Evolutionary conservation across 2,888 invertebrate genomes (phyloP), one percentile per base, ranked within the genome.

Genomic region (Prosopocoilus inquinatus): DNA sequence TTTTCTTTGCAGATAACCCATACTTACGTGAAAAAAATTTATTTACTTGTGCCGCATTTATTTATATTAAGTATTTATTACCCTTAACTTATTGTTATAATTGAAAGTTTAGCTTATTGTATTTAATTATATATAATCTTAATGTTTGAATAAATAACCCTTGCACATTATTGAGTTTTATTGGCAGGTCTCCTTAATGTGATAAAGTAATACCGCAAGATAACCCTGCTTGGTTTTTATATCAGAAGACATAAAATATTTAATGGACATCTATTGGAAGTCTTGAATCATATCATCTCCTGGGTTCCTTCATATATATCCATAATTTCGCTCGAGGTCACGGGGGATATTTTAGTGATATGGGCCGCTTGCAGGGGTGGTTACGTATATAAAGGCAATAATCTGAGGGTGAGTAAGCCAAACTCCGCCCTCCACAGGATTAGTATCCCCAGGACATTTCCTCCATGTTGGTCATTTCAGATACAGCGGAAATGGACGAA

Each of bases 231-330:
- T 41, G 45, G 50, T 44, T 50, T 45, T 50, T 50, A 41, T 50
- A 50, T 55, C 54, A 50, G 51, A 52, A 35, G 56, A 47, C 52
- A 52, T 56, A 56, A 56, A 56, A 56, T 56, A 56, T 52, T 52
- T 56, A 56, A 56, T 56, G 52, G 56, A 52, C 52, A 52, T 48
- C 44, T 56, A 56, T 56, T 52, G 56, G 52, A 52, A 48, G 44
- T 53, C 47, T 51, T 56, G 56, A 52, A 52, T 56, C 56, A 52
- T 56, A 56, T 56, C 56, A 48, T 47, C 47, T 50, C 49, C 50
- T 50, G 50, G 50, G 50, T 54, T 44, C 41, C 51, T 44, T 52
- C 47, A 52, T 52, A 52, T 52, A 47, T 56, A 47, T 47, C 43
- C 48, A 45, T 55, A 55, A 55, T 55, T 55, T 55, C 45, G 56